phyloP scores from a whole-genome alignment of 1,140 invertebrate genomes.

The Drosophila ironensis region DNA sequence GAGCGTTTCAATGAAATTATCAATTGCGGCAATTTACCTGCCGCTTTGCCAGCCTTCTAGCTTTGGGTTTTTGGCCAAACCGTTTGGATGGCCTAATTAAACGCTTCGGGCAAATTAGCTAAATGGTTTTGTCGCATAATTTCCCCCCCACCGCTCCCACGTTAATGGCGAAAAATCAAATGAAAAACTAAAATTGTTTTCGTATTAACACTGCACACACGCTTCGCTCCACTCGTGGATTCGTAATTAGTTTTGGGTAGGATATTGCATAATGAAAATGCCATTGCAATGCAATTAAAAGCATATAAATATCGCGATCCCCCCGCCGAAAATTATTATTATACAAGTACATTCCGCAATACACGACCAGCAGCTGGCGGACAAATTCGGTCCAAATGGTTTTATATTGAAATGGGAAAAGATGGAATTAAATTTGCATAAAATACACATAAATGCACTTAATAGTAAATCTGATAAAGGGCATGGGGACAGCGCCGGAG shows the following conservation, averaged over 20 bases:
- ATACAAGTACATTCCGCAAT: slow-evolving; percentile 31
- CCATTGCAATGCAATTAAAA: slow-evolving; percentile 72
- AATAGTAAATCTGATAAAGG: slow-evolving; percentile 72
- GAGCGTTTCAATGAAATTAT: slow-evolving; percentile 78
- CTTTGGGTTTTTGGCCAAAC: not conserved
- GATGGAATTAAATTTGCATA: slow-evolving; percentile 52
- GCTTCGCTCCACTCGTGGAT: slow-evolving; percentile 17
- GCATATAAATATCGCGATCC: slow-evolving; percentile 60
- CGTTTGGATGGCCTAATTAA: slow-evolving; percentile 17
- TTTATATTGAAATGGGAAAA: slow-evolving; percentile 71
- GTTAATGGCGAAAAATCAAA: slow-evolving; percentile 4
- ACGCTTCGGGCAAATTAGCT: slow-evolving; percentile 24
- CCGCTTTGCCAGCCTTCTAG: not conserved
- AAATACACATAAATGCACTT: slow-evolving; percentile 58
- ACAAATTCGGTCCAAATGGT: slow-evolving; percentile 59
- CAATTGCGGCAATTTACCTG: slow-evolving; percentile 65
- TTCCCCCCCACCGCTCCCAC: not conserved
- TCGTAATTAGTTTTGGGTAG: slow-evolving; percentile 42
- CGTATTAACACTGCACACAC: slow-evolving; percentile 41
- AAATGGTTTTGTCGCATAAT: slow-evolving; percentile 36
- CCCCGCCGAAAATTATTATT: slow-evolving; percentile 48
- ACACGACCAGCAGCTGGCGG: too few species aligned
- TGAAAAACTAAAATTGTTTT: slow-evolving; percentile 42
- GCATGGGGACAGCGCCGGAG: slow-evolving; percentile 1
- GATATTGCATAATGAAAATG: slow-evolving; percentile 63